Base-by-base conservation (phyloP, 1,140 invertebrate genomes). In the Scaptodrosophila lebanonensis region DNA sequence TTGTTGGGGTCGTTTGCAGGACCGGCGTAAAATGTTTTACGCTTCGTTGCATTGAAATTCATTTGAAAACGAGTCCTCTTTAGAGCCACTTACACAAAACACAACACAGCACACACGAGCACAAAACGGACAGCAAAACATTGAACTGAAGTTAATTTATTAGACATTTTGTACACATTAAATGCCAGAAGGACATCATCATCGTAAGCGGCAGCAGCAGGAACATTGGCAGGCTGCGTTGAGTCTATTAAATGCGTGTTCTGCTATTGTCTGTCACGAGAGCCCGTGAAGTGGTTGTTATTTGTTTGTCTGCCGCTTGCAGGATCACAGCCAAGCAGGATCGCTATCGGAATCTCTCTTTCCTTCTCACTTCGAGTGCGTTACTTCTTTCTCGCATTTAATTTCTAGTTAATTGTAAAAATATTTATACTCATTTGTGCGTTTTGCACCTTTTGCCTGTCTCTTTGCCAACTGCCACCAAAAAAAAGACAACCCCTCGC, bases 41-140 rank as follows among this genome's bases (percentile, higher is more conserved):
- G 77, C 77, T 83, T 83, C 71, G 77, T 83, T 83, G 77, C 71
- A 83, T 83, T 83, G 77, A 83, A 83, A 83, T 83, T 83, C 72
- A 83, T 83, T 83, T 77, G 77, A 83, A 83, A 83, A 71, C 71
- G 71, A 83, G 83, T 76, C 77, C 66, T 76, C 67, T 77, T 83
- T 77, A 64, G 70, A 51, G 61, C 75, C 75, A 77, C 73, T 79
- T 73, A 77, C 56, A 82, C 73, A 79, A 79, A 72, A 70, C 59
- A 54, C 64, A 77, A 56, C 50, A 59, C 35, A 69, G n/a, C 69
- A 63, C 47, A 63, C 54, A 36, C 38, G 36, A 36, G 32, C 53
- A 39, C 9, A 16, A 42, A 22, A 58, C 36, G 27, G 33, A 44
- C 30, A 66, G 32, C 22, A 25, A 29, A 29, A 36, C 27, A 59